These are phyloP conservation scores for Antrozous pallidus DNA, from an alignment of 2,797 vertebrate species.

Conservation along the genomic window DNA sequence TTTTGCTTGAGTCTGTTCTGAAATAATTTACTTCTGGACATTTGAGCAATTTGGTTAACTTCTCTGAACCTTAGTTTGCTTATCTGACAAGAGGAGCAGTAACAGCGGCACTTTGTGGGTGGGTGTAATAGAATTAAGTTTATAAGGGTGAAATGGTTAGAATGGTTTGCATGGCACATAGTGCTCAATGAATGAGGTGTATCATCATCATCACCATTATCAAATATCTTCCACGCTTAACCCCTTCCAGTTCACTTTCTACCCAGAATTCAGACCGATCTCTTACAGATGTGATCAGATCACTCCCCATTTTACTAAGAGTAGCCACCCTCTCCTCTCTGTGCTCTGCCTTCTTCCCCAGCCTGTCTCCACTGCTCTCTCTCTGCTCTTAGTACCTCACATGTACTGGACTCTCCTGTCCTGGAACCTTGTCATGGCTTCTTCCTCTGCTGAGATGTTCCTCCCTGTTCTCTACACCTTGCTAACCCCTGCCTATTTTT, in stretches of 20 bases:
- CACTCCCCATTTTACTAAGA: neutral
- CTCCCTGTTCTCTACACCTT: neutral
- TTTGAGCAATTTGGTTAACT: neutral
- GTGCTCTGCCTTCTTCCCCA: neutral
- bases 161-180: neutral
- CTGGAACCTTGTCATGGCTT: neutral
- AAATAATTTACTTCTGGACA: neutral
- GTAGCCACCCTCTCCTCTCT: neutral
- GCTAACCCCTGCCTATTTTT: neutral
- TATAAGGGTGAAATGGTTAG: neutral
- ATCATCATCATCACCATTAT: neutral
- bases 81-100: neutral
- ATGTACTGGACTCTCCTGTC: neutral
- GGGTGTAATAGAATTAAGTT: neutral
- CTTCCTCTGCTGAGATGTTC: neutral
- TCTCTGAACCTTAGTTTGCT: neutral
- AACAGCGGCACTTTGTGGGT: neutral
- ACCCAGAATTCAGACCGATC: neutral
- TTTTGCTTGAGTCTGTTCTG: neutral
- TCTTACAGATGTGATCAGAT: neutral
- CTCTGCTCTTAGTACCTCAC: neutral
- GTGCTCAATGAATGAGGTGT: neutral
- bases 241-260: neutral
- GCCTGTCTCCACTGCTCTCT: neutral
- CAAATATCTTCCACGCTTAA: neutral